phyloP scores from a whole-genome alignment of 2,888 invertebrate genomes.

The Lochmaea capreae region DNA sequence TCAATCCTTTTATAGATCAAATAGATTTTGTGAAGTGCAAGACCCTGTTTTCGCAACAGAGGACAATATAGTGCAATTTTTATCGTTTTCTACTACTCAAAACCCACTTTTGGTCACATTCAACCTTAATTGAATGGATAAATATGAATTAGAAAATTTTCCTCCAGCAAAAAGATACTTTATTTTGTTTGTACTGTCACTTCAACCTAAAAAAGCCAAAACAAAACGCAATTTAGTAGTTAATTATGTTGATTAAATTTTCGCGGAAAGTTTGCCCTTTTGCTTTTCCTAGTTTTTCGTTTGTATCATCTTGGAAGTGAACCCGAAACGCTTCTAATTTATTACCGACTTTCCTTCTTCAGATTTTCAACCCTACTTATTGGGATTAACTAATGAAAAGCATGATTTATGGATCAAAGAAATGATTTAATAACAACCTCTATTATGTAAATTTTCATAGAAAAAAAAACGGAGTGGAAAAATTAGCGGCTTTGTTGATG shows the following conservation, averaged over 20 bases:
- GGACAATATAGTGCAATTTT: no score
- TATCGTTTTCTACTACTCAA: no score
- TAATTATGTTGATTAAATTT: constrained; percentile 48
- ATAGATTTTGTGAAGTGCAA: no score
- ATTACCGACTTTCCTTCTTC: constrained; percentile 54
- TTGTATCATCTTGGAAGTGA: constrained; percentile 46
- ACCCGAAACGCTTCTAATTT: constrained; percentile 48
- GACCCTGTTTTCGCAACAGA: no score
- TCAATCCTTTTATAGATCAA: no score
- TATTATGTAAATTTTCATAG: constrained; percentile 29
- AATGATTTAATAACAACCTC: constrained; percentile 44
- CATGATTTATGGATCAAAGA: constrained; percentile 51
- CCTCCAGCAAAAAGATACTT: constrained; percentile 21
- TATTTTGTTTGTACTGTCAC: constrained; percentile 11
- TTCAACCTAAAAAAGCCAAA: constrained; percentile 34
- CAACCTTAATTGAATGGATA: no score
- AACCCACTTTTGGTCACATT: no score
- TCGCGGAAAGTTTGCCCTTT: constrained; percentile 36
- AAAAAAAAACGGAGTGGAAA: background rate
- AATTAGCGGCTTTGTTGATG: background rate
- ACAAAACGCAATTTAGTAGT: constrained; percentile 43
- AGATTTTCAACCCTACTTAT: constrained; percentile 58
- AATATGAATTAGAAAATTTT: background rate
- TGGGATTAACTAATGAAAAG: constrained; percentile 59
- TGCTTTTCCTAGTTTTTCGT: constrained; percentile 43